These are phyloP conservation scores for Pteria penguin DNA, from an alignment of 2,888 invertebrate species.

Conservation along the genomic window DNA sequence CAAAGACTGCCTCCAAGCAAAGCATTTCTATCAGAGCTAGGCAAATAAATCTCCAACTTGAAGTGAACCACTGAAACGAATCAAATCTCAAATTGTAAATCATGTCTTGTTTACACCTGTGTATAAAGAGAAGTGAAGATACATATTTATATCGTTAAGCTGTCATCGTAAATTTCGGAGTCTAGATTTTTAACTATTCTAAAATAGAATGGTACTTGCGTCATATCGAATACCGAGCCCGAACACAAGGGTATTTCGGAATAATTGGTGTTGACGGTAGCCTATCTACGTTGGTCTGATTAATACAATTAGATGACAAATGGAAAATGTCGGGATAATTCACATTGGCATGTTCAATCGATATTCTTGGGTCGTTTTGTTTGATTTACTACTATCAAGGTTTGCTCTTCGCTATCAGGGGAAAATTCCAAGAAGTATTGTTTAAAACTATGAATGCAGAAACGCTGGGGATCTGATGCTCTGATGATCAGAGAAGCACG, in stretches of 20 bases:
- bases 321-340: background rate
- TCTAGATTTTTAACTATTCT: background rate
- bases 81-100: background rate
- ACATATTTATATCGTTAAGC: background rate
- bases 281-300: background rate
- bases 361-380: background rate
- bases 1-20: no score
- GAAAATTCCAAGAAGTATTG: background rate
- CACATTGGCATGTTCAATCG: background rate
- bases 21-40: no score
- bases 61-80: background rate
- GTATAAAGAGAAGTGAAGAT: background rate
- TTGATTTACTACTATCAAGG: background rate
- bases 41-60: background rate
- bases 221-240: background rate
- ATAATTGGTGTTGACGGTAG: background rate
- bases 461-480: background rate
- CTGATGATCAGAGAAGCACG: background rate
- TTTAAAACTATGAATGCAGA: background rate
- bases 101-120: background rate
- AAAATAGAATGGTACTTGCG: background rate
- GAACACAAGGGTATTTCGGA: background rate
- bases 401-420: background rate
- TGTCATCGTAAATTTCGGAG: constrained; percentile 5
- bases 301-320: background rate